Conservation (phyloP, 2,888 invertebrate genomes). For the Harmothoe impar region DNA sequence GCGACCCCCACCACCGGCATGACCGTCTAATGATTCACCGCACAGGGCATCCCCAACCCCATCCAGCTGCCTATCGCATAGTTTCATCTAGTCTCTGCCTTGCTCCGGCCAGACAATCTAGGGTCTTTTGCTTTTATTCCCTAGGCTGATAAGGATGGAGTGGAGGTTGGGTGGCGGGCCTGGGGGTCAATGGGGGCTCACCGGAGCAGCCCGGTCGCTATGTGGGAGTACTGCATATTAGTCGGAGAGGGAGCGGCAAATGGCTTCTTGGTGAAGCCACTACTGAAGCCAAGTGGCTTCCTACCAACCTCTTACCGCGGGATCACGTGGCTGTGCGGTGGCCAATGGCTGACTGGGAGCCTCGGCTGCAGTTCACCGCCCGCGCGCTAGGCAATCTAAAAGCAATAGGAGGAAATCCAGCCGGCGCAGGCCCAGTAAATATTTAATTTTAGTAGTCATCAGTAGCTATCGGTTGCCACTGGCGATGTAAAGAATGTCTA, state of each 20-base stretch:
- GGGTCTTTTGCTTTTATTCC: not conserved
- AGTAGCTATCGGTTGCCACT: conserved; percentile 30
- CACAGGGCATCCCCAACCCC: not conserved
- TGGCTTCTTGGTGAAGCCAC: conserved; percentile 37
- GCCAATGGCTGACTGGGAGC: conserved; percentile 8
- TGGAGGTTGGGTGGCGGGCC: not conserved
- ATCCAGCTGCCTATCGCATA: not conserved
- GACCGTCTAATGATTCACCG: conserved; percentile 14
- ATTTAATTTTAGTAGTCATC: conserved; percentile 44
- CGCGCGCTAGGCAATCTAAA: not conserved
- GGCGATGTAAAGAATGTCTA: not conserved
- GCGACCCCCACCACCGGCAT: not conserved
- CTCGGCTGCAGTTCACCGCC: not conserved
- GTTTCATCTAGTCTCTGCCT: not conserved
- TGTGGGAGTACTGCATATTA: not conserved
- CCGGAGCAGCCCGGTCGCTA: not conserved
- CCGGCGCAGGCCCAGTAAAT: not conserved
- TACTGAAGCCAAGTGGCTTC: conserved; percentile 26
- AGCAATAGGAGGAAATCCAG: conserved; percentile 30
- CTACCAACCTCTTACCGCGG: conserved; percentile 6
- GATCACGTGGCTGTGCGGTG: conserved; percentile 3
- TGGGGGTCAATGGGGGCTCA: not conserved
- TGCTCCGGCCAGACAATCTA: not conserved
- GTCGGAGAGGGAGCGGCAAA: conserved; percentile 16
- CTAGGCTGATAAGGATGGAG: not conserved